These are phyloP conservation scores for Bubalus kerabau DNA, from an alignment of 2,113 vertebrate species.

Conservation along the genomic window DNA sequence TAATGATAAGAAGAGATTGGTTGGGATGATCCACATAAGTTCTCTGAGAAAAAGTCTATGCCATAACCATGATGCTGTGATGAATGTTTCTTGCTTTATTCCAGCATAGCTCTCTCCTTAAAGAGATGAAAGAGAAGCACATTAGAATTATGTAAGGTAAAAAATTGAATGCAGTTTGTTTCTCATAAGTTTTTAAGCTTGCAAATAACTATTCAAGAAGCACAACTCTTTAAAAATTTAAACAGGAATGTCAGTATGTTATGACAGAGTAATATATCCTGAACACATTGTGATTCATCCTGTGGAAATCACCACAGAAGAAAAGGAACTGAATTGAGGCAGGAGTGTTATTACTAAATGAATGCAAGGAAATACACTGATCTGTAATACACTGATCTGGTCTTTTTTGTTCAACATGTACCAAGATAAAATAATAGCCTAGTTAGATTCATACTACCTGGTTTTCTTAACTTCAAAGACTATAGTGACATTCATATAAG, in stretches of 20 bases:
- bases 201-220: constrained; percentile 22
- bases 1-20: constrained; percentile 51
- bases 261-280: constrained; percentile 18
- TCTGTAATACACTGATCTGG: background rate
- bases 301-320: background rate
- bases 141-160: constrained; percentile 19
- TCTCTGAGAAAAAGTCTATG: background rate
- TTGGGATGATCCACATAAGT: constrained; percentile 42
- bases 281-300: background rate
- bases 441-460: background rate
- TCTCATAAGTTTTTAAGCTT: constrained; percentile 8
- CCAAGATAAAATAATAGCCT: background rate
- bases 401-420: background rate
- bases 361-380: background rate
- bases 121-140: background rate
- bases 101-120: background rate
- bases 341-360: background rate
- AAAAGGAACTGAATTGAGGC: background rate
- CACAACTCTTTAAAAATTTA: constrained; percentile 7
- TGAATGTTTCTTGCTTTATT: constrained; percentile 1
- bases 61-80: constrained; percentile 20
- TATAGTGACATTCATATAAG: background rate
- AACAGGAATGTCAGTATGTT: background rate
- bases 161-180: constrained; percentile 6
- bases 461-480: background rate